A percentile compares a stretch with the other conserved stretches of the same genome.
Conservation (phyloP, 2,888 invertebrate species). For the Drosophila paucipuncta region DNA sequence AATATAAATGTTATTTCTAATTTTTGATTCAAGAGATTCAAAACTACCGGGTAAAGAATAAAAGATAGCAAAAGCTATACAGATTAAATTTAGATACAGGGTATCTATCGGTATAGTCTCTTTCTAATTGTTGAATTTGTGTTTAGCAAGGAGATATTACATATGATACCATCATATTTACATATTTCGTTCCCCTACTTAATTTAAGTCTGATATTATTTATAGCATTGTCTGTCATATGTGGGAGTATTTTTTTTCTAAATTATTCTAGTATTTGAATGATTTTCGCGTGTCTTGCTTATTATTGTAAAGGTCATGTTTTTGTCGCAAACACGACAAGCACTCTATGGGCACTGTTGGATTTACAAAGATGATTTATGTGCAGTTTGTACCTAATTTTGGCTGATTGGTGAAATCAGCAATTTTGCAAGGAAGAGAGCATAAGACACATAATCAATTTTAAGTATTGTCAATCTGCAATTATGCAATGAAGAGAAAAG, state of each 20-base stretch:
- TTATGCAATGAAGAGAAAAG: conserved; percentile 77
- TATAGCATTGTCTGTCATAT: conserved; percentile 2
- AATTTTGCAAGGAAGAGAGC: conserved; percentile 61
- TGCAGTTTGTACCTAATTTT: conserved; percentile 60
- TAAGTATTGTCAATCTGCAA: conserved; percentile 80
- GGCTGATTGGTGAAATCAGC: conserved; percentile 65
- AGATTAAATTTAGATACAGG: neutral
- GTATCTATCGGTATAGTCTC: neutral
- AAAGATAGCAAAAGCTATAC: neutral
- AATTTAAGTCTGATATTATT: conserved; percentile 7
- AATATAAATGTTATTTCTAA: neutral
- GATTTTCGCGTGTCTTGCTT: conserved; percentile 9
- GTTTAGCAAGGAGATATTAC: neutral
- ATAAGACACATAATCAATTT: conserved; percentile 74
- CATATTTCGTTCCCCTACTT: neutral
- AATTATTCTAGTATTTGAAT: conserved; percentile 5
- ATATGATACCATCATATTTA: neutral
- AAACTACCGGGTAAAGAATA: neutral
- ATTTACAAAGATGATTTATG: conserved; percentile 56
- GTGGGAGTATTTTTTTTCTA: neutral
- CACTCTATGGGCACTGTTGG: conserved; percentile 39
- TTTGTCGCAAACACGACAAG: neutral
- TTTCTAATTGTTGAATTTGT: neutral
- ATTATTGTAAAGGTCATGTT: conserved; percentile 20
- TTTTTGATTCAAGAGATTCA: neutral